Evolutionary conservation across 2,888 invertebrate genomes (phyloP), one percentile per base, ranked within the genome.

Genomic region (Philereme vetulata): DNA sequence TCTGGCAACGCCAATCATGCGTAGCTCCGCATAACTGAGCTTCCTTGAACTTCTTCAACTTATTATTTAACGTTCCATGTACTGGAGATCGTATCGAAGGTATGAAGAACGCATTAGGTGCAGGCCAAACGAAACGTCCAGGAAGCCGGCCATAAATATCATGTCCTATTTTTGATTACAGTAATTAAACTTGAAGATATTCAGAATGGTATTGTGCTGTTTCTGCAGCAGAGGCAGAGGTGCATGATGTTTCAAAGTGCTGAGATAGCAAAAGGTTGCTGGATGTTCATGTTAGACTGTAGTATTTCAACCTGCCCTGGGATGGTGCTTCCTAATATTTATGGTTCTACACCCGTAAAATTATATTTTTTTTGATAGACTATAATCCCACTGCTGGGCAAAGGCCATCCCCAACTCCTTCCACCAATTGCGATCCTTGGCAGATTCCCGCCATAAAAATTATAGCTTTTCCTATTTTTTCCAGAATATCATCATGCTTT

Each of bases 91-190:
- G 34, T 63, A 66, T 66, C 66, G 47, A 54, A 57, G 56, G 60
- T 57, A 60, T 51, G 48, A 58, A 61, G 62, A 66, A 63, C 54
- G 65, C 66, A 62, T 63, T 59, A 62, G 53, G 56, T 55, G 64
- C 54, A 57, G 47, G 50, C 60, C 52, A 51, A 64, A 61, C 51
- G 47, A 60, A 60, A 57, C 57, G 56, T 60, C 36, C 46, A 66
- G 68, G 68, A 68, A 68, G 66, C 21, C 9, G 43, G 11, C 51
- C 58, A 63, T 58, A 62, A 66, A 66, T 68, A 63, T 64, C 56
- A 57, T 60, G 60, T 43, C 55, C 64, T 60, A 60, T 59, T 60
- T 52, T 44, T 59, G 62, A 62, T 61, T 53, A 63, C 60, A 51
- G 54, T 42, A 60, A 60, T 60, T 60, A 60, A 64, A 64, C 63